phyloP scores from a whole-genome alignment of 2,113 vertebrate species.

The Apodemus speciosus region DNA sequence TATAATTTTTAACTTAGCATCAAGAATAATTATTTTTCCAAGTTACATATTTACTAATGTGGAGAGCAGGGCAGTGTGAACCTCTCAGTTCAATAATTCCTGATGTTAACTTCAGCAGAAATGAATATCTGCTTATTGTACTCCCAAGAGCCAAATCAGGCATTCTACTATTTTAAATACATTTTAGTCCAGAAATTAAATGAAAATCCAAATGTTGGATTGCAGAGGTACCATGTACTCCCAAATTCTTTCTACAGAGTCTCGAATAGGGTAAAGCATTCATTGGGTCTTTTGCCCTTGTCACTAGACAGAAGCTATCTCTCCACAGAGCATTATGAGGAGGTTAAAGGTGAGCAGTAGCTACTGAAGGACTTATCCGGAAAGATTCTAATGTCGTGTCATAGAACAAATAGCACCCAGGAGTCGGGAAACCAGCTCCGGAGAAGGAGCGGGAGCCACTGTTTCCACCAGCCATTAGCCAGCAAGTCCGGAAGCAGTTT shows the following conservation, averaged over 20 bases:
- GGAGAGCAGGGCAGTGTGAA: slow-evolving; percentile 35
- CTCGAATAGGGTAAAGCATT: slow-evolving; percentile 60
- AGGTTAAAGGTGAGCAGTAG: neutral
- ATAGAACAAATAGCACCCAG: slow-evolving; percentile 11
- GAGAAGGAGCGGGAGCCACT: neutral
- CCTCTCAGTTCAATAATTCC: slow-evolving; percentile 66
- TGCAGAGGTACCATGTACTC: neutral
- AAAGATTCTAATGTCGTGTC: neutral
- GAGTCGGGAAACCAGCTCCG: neutral
- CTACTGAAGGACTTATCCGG: slow-evolving; percentile 21
- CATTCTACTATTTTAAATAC: slow-evolving; percentile 62
- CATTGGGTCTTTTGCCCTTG: neutral
- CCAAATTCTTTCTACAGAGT: slow-evolving; percentile 52
- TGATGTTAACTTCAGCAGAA: slow-evolving; percentile 72
- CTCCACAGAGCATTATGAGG: neutral
- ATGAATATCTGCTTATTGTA: slow-evolving; percentile 74
- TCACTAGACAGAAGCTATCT: neutral
- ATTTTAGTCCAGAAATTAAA: slow-evolving; percentile 72
- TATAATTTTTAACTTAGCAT: slow-evolving; percentile 47
- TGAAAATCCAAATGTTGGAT: slow-evolving; percentile 49
- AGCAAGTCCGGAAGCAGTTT: neutral
- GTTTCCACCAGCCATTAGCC: neutral
- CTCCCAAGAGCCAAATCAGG: slow-evolving; percentile 48
- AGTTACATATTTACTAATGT: slow-evolving; percentile 73
- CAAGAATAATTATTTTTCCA: slow-evolving; percentile 76